These are phyloP conservation scores for Drosophila heteroneura DNA, from an alignment of 2,888 invertebrate genomes.

Conservation along the genomic window DNA sequence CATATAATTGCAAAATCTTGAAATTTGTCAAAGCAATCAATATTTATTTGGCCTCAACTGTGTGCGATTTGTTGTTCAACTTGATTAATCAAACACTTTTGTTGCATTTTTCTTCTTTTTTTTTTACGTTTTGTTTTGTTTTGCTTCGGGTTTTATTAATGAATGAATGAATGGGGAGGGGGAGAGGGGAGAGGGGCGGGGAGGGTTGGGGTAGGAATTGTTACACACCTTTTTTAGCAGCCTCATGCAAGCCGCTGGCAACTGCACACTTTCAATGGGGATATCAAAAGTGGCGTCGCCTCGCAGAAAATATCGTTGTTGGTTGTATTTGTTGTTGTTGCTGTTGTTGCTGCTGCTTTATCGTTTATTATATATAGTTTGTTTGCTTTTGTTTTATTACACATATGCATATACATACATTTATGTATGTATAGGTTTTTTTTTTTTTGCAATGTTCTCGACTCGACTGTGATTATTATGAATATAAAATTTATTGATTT, in stretches of 20 bases:
- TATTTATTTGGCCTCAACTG: slow-evolving; percentile 15
- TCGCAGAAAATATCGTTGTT: slow-evolving; percentile 39
- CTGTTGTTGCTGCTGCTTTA: slow-evolving; percentile 22
- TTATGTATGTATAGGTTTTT: slow-evolving; percentile 12
- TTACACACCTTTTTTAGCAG: slow-evolving; percentile 78
- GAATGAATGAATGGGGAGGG: slow-evolving; percentile 5
- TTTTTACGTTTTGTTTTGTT: neutral
- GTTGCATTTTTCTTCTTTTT: neutral
- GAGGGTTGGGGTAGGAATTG: neutral
- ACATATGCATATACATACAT: slow-evolving; percentile 15
- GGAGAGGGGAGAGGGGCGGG: neutral
- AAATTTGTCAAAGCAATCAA: slow-evolving; percentile 40
- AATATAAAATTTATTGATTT: slow-evolving; percentile 51
- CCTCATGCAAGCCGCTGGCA: slow-evolving; percentile 74
- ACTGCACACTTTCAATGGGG: slow-evolving; percentile 50
- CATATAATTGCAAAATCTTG: slow-evolving; percentile 42
- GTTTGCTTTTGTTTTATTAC: slow-evolving; percentile 12
- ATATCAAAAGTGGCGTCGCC: slow-evolving; percentile 41
- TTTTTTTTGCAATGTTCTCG: slow-evolving; percentile 22
- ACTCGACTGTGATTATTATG: slow-evolving; percentile 30
- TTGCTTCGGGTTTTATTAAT: slow-evolving; percentile 20
- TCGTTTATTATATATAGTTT: slow-evolving; percentile 20
- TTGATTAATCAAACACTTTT: slow-evolving; percentile 2
- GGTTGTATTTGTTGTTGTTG: slow-evolving; percentile 28
- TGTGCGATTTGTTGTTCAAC: slow-evolving; percentile 12